Evolutionary conservation across 2,797 vertebrate species (phyloP).

Genomic region (Tokudaia tokunoshimensis): DNA sequence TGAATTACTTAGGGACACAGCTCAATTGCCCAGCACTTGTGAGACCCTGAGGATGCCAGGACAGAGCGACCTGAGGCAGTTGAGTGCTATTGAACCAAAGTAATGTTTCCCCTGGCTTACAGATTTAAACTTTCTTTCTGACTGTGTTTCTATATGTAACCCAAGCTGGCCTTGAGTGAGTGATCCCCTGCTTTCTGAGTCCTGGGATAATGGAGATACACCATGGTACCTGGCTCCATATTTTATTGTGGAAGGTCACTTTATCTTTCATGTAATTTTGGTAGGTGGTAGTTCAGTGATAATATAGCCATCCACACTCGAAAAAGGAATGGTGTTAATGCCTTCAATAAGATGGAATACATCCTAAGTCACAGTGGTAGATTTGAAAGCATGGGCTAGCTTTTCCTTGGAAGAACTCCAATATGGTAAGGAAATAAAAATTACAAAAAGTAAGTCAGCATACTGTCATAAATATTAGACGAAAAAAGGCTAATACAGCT

Average conservation of each 20-base stretch:
- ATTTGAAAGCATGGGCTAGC: background rate
- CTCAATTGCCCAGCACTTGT: background rate
- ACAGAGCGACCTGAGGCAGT: background rate
- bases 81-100: background rate
- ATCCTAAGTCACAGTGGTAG: background rate
- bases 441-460: background rate
- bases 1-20: background rate
- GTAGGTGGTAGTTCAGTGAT: background rate
- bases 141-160: background rate
- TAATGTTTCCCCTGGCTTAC: background rate
- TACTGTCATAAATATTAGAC: background rate
- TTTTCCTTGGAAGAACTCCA: constrained; percentile 36
- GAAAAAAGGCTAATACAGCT: background rate
- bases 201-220: background rate
- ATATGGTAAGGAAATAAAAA: background rate
- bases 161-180: background rate
- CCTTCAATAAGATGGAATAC: background rate
- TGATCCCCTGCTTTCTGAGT: background rate
- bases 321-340: background rate
- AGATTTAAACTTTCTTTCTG: background rate
- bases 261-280: background rate
- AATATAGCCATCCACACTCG: accelerated
- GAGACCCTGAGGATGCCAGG: accelerated
- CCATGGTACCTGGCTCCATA: background rate
- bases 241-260: background rate